Evolutionary conservation across 35 echinoderm and acorn worm genomes (phyloP), one percentile per base, ranked within the genome.

Genomic region (Diadema setosum): DNA sequence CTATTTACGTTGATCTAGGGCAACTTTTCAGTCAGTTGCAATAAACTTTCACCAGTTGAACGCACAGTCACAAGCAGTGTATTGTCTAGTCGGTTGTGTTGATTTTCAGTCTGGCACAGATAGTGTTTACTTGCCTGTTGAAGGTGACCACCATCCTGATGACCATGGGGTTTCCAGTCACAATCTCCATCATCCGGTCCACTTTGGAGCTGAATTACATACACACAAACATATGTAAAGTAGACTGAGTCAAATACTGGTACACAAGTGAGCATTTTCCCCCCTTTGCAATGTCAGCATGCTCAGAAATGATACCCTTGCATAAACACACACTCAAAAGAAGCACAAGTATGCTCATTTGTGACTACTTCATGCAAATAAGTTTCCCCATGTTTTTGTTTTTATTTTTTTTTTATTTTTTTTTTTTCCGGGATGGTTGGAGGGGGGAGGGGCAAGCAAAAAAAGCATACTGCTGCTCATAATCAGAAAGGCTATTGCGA

Each of bases 121-220:
- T n/a, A n/a, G n/a, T n/a, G n/a, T n/a, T n/a, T n/a, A 46, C 85
- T 75, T 80, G 86, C 87, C 92, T 94, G 96, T 99, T 99, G 65
- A 94, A 99, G n/a, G 92, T 94, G 48, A 99, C 92, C 1, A 99
- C 96, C 96, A 99, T 99, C 46, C 90, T 91, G 69, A 99, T 99
- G 70, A 99, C 96, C 96, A 99, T 99, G 25, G 96, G 96, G 58
- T 94, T 94, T 5, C 96, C 96, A 49, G 96, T 99, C n/a, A 99
- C 90, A 83, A 99, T 99, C 82, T 99, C 96, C 93, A 94, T 88
- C 90, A 99, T 94, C 86, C 94, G 92, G 48, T 99, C 96, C 11
- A 99, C 96, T 40, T 99, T 99, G 14, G 92, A 94, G 39, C 96
- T 99, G 65, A 41, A 90, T 86, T 26, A 81, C 31, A n/a, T n/a